Conservation (phyloP, 1,140 invertebrate genomes). For the Apis laboriosa region DNA sequence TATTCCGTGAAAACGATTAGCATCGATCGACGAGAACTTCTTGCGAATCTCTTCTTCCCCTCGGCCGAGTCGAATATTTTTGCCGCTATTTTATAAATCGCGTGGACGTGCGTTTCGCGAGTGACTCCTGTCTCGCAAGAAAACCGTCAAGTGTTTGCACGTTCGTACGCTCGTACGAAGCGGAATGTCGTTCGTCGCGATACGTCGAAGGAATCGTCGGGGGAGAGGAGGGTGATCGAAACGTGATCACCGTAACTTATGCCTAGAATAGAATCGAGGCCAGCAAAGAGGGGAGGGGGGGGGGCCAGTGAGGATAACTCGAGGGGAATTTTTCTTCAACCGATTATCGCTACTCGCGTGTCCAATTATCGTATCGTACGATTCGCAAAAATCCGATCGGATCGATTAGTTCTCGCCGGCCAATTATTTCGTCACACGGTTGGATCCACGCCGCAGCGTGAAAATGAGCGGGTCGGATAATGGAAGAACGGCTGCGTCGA, state of each 20-base stretch:
- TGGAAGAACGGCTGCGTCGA: neutral
- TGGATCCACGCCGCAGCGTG: neutral
- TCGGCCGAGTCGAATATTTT: slow-evolving; percentile 12
- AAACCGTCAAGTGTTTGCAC: slow-evolving; percentile 46
- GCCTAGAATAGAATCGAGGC: slow-evolving; percentile 24
- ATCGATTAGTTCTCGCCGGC: too few species aligned
- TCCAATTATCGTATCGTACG: slow-evolving; percentile 10
- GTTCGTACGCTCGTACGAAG: slow-evolving; percentile 52
- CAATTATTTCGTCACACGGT: too few species aligned
- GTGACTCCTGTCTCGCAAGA: slow-evolving; percentile 20
- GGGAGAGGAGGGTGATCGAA: slow-evolving; percentile 37
- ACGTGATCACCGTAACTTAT: slow-evolving; percentile 41
- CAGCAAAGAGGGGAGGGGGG: neutral
- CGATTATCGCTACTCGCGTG: neutral
- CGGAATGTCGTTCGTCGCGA: slow-evolving; percentile 54
- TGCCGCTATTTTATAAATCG: slow-evolving; percentile 39
- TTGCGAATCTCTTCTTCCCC: neutral
- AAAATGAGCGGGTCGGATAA: slow-evolving; percentile 2
- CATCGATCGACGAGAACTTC: neutral
- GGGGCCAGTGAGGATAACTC: slow-evolving; percentile 35
- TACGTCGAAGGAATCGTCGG: slow-evolving; percentile 43
- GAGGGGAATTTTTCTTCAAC: slow-evolving; percentile 38
- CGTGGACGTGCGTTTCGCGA: slow-evolving; percentile 7
- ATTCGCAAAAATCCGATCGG: too few species aligned
- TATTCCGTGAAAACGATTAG: slow-evolving; percentile 37